These are phyloP conservation scores for Orthosia gothica DNA, from an alignment of 2,888 invertebrate species.

Conservation along the genomic window DNA sequence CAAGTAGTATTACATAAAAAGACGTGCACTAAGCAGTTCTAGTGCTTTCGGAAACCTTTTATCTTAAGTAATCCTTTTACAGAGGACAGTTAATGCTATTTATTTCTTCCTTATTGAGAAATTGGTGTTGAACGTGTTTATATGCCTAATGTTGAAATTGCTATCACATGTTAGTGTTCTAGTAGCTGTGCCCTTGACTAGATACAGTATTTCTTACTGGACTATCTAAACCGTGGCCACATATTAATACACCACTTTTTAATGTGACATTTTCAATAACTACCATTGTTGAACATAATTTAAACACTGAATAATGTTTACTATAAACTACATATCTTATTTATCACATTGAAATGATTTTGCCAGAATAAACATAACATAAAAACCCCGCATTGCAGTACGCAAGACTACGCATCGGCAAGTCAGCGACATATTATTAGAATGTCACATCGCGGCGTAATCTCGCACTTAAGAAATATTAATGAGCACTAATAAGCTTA, in stretches of 20 bases:
- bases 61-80: slow-evolving; percentile 27
- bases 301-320: too few species aligned
- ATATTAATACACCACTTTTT: too few species aligned
- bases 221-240: too few species aligned
- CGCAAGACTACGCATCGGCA: neutral
- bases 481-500: slow-evolving; percentile 26
- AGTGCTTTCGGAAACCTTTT: slow-evolving; percentile 34
- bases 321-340: too few species aligned
- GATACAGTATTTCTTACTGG: too few species aligned
- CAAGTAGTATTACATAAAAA: slow-evolving; percentile 26
- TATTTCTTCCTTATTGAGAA: slow-evolving; percentile 23
- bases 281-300: too few species aligned
- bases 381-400: neutral
- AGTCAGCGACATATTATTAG: slow-evolving; percentile 1
- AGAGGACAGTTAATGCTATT: neutral
- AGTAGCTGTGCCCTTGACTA: too few species aligned
- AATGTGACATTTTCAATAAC: too few species aligned
- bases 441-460: neutral
- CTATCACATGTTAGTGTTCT: too few species aligned
- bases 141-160: neutral
- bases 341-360: too few species aligned
- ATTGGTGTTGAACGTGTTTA: neutral
- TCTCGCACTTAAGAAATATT: slow-evolving; percentile 5
- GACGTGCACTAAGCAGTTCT: slow-evolving; percentile 27
- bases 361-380: neutral